These are phyloP conservation scores for Nomada ruficornis DNA, from an alignment of 2,888 invertebrate genomes.

Conservation along the genomic window DNA sequence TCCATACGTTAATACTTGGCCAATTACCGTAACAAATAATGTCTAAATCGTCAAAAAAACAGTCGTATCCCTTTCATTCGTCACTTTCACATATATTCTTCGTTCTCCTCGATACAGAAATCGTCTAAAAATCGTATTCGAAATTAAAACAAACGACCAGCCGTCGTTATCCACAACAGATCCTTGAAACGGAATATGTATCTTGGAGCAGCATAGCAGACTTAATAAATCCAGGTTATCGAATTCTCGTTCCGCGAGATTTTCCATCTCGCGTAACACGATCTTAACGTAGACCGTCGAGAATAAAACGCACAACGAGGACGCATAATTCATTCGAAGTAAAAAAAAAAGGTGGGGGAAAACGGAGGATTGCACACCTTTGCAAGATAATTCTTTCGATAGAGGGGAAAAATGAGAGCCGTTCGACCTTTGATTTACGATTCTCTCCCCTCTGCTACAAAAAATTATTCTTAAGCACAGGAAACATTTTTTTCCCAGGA, in stretches of 20 bases:
- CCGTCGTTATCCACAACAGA: no score
- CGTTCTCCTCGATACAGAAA: background rate
- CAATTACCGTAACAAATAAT: background rate
- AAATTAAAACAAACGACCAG: background rate
- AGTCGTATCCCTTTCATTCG: no score
- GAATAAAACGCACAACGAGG: constrained; percentile 36
- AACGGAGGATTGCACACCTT: background rate
- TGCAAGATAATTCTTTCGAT: background rate
- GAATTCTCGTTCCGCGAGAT: background rate
- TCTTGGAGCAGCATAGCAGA: no score
- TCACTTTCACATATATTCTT: no score
- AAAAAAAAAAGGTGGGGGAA: background rate
- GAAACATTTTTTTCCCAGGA: background rate
- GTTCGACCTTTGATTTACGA: background rate
- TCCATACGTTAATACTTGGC: background rate
- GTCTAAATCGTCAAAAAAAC: background rate
- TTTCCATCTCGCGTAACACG: constrained; percentile 27
- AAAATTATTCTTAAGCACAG: no score
- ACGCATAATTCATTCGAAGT: constrained; percentile 21
- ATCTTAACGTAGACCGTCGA: constrained; percentile 9
- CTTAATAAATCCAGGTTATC: no score
- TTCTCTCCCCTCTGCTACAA: background rate
- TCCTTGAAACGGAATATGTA: no score
- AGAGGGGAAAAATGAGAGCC: background rate
- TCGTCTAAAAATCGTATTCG: background rate